A percentile compares a stretch with the other conserved stretches of the same genome.
phyloP scores from a whole-genome alignment of 2,113 vertebrate genomes.

The Myanophis thanlyinensis region DNA sequence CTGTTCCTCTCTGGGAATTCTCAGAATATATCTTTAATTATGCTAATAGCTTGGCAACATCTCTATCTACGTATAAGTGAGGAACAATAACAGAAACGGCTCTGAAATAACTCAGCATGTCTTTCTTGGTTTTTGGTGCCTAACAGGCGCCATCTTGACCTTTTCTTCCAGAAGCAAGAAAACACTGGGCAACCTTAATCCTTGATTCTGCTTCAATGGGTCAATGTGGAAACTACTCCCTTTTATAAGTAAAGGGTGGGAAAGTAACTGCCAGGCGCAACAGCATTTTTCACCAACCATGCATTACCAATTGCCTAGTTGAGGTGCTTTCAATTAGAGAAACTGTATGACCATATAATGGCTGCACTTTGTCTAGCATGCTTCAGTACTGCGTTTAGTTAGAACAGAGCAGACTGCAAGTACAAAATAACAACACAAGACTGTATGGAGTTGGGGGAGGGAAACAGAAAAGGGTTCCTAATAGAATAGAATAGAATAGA shows the following conservation, averaged over 20 bases:
- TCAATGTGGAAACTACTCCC: not conserved
- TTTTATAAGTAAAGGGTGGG: not conserved
- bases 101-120: not conserved
- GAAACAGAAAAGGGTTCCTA: conserved; percentile 9
- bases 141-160: not conserved
- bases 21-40: not conserved
- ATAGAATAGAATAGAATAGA: too few species aligned
- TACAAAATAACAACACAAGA: conserved; percentile 20
- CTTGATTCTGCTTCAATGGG: not conserved
- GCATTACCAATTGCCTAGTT: conserved; percentile 53
- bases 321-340: conserved; percentile 51
- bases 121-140: not conserved
- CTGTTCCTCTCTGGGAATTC: not conserved
- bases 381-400: conserved; percentile 21
- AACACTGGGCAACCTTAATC: not conserved
- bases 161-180: not conserved
- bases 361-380: conserved; percentile 33
- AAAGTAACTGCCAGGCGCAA: not conserved
- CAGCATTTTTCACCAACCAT: conserved; percentile 30
- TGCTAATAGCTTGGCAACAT: not conserved
- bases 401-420: conserved; percentile 37
- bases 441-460: not conserved
- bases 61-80: not conserved
- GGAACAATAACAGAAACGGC: not conserved
- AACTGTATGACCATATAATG: conserved; percentile 52